phyloP scores from a whole-genome alignment of 2,888 invertebrate genomes.

The Epinotia nisella region DNA sequence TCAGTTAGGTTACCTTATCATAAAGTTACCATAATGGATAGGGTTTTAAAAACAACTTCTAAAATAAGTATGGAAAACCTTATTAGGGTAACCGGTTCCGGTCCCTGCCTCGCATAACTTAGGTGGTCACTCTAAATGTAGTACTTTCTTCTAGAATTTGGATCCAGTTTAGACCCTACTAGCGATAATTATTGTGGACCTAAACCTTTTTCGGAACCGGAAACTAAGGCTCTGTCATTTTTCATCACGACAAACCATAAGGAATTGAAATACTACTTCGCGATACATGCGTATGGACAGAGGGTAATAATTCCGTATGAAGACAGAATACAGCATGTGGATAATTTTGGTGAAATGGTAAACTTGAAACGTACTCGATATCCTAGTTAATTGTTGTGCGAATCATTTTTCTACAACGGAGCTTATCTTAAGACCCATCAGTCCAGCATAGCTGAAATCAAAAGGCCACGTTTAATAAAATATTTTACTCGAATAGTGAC shows the following conservation, averaged over 20 bases:
- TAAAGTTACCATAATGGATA: too few relatives aligned
- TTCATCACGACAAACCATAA: constrained; percentile 54
- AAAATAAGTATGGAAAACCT: too few relatives aligned
- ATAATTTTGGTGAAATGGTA: constrained; percentile 77
- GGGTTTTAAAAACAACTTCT: too few relatives aligned
- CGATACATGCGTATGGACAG: constrained; percentile 87
- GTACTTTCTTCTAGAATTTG: constrained; percentile 58
- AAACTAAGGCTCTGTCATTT: constrained; percentile 59
- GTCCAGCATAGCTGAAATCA: too few relatives aligned
- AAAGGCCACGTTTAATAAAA: too few relatives aligned
- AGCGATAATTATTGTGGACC: constrained; percentile 64
- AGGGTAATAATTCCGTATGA: constrained; percentile 84
- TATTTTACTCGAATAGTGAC: too few relatives aligned
- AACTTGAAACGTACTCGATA: not conserved
- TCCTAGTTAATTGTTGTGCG: not conserved
- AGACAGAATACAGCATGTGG: constrained; percentile 71
- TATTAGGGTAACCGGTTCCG: too few relatives aligned
- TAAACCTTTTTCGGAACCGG: constrained; percentile 69
- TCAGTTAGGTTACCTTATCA: too few relatives aligned
- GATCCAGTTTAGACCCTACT: constrained; percentile 52
- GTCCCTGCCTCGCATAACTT: too few relatives aligned
- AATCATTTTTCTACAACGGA: too few relatives aligned
- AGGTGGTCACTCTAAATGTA: too few relatives aligned
- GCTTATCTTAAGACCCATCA: too few relatives aligned
- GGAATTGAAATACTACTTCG: constrained; percentile 84